Percentiles rank a stretch among this genome's conserved stretches.
These are phyloP conservation scores for Drusus annulatus DNA, from an alignment of 1,140 invertebrate genomes.

Conservation along the genomic window DNA sequence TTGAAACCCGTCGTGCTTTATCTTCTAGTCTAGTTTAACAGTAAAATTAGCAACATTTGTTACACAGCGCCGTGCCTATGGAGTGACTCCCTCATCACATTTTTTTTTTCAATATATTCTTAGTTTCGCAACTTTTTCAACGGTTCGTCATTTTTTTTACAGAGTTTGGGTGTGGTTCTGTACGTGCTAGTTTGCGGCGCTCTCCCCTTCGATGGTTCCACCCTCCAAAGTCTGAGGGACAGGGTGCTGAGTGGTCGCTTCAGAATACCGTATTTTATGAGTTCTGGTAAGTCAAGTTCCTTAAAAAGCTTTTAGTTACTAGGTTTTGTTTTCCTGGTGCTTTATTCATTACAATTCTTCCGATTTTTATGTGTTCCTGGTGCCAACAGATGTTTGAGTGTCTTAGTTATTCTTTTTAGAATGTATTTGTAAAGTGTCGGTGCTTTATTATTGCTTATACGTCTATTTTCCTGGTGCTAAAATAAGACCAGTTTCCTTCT, in stretches of 20 bases:
- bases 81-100: no score
- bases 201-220: constrained; percentile 91
- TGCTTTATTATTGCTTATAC: no score
- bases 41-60: no score
- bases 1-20: no score
- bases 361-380: background rate
- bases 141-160: constrained; percentile 60
- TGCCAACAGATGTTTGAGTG: background rate
- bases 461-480: no score
- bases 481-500: no score
- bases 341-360: no score
- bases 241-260: constrained; percentile 90
- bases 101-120: no score
- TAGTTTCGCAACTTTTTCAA: background rate
- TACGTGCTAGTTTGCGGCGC: constrained; percentile 95
- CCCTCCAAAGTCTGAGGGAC: constrained; percentile 85
- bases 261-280: constrained; percentile 95
- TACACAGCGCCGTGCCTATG: no score
- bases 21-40: no score
- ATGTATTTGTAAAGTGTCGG: no score
- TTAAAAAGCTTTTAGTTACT: background rate
- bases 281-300: constrained; percentile 77
- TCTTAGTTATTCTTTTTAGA: background rate
- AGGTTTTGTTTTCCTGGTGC: background rate
- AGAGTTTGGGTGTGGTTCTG: constrained; percentile 94